Evolutionary conservation across 2,888 invertebrate species (phyloP), one percentile per base, ranked within the genome.

Genomic region (Nomada fucata): DNA sequence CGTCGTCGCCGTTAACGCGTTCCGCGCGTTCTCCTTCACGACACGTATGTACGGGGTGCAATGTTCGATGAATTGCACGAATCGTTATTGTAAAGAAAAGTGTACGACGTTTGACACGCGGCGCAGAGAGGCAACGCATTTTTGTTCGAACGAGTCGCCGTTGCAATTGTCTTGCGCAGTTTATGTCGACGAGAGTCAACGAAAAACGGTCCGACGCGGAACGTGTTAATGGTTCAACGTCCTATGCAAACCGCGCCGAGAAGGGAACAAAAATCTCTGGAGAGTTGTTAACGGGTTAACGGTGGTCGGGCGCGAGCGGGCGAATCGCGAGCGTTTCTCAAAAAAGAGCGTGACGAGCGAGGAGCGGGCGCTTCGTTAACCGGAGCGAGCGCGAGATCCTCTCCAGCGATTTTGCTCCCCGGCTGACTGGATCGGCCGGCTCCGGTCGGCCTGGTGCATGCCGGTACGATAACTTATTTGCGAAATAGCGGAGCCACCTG

Each of bases 401-500:
- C 87, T 87, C 84, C 74, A 65, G 64, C 20, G 82, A 86, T 77
- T 74, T 74, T 71, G 11, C 36, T 36, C 36, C 5, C 36, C 36
- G 7, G 29, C 47, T 73, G 55, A 23, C 20, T 60, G 72, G 77
- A 76, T 36, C 72, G 59, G 3, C 75, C 42, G 71, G 76, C 69
- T 65, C 57, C 63, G 67, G 74, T 61, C 68, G 67, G 68, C 42
- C 71, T 68, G 71, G 53, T 70, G 86, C 84, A 82, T 70, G 85
- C 70, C 78, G 82, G 81, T 83, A 85, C 88, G 86, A 89, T 90
- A 89, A 88, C 88, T 85, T 86, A 44, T 88, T 86, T 90, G 79
- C 86, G 87, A 91, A 88, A 91, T 88, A 94, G 95, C 94, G 89
- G 94, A 94, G 86, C 91, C 93, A 89, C 86, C 86, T 79, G 87